These are phyloP conservation scores for Scomber colias DNA, from an alignment of 2,113 vertebrate species.

Conservation along the genomic window DNA sequence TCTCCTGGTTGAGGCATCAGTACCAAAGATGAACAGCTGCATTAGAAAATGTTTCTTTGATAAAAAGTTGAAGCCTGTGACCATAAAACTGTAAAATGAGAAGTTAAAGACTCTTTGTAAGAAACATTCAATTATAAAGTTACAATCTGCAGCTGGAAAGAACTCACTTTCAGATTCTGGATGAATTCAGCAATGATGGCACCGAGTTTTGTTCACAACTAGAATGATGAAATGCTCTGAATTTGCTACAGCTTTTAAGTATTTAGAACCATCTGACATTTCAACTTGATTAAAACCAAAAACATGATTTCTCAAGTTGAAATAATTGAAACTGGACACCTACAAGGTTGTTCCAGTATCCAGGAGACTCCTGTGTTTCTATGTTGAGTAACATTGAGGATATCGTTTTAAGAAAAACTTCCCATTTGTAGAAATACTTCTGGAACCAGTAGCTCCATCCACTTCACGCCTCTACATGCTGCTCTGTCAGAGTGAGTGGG, in stretches of 20 bases:
- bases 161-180: neutral
- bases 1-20: neutral
- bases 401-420: neutral
- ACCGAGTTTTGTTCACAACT: neutral
- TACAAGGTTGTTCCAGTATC: neutral
- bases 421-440: neutral
- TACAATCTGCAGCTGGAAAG: neutral
- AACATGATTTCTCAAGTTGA: too few species aligned
- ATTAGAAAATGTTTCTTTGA: neutral
- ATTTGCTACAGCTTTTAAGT: neutral
- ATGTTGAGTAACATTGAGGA: neutral
- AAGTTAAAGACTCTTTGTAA: neutral
- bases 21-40: conserved; percentile 1
- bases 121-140: neutral
- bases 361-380: neutral
- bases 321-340: neutral
- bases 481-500: conserved; percentile 13
- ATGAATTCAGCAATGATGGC: neutral
- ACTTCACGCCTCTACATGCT: conserved; percentile 24
- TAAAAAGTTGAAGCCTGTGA: neutral
- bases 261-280: neutral
- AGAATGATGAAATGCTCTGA: neutral
- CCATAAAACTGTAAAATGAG: neutral
- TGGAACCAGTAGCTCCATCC: neutral
- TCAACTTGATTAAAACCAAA: too few species aligned